Evolutionary conservation across 1,140 invertebrate genomes (phyloP), one percentile per base, ranked within the genome.

Genomic region (Melitaea cinxia): DNA sequence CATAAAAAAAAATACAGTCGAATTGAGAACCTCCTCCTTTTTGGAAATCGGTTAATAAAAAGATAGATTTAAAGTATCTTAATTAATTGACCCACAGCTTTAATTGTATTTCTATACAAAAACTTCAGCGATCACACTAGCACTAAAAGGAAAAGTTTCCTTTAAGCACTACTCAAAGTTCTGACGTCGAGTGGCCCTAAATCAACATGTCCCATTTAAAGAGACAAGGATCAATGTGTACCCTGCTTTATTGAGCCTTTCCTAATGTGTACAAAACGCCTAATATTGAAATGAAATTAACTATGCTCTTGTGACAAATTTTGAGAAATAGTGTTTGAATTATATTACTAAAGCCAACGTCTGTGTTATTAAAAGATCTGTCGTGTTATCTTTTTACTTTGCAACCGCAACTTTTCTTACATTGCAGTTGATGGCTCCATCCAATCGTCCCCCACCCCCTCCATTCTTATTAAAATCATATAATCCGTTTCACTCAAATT

Each of bases 161-260:
- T 19, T 45, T 10, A 19, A 45, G 39, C 10, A 19, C 15, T 19
- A 7, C 39, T 45, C 17, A 47, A 47, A 47, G 19, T 47, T 47
- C 42, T 47, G 42, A 47, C 21, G 10, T 17, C 37, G 23, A 47
- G 21, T 6, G 12, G 15, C 42, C 42, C 42, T 47, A 23, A 47
- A 47, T 47, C 42, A 47, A 47, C 42, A 47, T 47, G 42, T 47
- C n/a, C 42, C 42, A 23, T 47, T 47, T 47, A 47, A 47, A 23
- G 42, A 21, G 42, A 47, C 42, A 47, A 47, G 42, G 19, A 47
- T 47, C 42, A 45, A 45, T 45, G 42, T 47, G 19, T 47, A 47
- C 42, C 10, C 15, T 45, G 39, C 15, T 17, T 45, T 39, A 15
- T 45, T 45, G 39, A 45, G 15, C 15, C 15, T 19, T n/a, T 23